Evolutionary conservation across 1,140 invertebrate genomes (phyloP).

Genomic region (Ooceraea biroi): DNA sequence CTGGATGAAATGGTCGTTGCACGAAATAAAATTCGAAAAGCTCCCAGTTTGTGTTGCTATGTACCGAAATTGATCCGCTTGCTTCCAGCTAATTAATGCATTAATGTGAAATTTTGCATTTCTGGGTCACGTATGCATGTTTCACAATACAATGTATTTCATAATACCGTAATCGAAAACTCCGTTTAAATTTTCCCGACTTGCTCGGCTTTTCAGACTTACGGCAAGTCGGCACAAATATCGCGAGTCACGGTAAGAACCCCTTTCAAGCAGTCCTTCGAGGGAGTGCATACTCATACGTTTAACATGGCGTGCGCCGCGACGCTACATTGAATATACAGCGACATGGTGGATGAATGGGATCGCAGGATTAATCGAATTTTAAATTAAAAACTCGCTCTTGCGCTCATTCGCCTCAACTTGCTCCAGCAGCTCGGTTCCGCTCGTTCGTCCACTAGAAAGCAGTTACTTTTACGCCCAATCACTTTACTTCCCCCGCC

Average conservation of each 20-base stretch:
- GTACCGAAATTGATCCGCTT: neutral
- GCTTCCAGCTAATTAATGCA: too few species aligned
- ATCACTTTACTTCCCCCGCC: constrained; percentile 40
- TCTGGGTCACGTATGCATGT: neutral
- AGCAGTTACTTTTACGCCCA: constrained; percentile 34
- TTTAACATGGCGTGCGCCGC: constrained; percentile 20
- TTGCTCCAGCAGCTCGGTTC: constrained; percentile 1
- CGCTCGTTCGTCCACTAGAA: neutral
- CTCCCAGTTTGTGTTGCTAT: neutral
- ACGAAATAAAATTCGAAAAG: constrained; percentile 2
- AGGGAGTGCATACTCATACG: constrained; percentile 34
- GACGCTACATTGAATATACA: constrained; percentile 57
- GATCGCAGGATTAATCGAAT: constrained; percentile 51
- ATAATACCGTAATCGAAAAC: neutral
- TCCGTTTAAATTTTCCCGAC: neutral
- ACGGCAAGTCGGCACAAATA: constrained; percentile 3
- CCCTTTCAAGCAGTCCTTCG: constrained; percentile 4
- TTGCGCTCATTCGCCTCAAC: constrained; percentile 20
- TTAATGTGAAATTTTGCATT: too few species aligned
- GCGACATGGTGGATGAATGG: constrained; percentile 35
- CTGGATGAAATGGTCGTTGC: neutral
- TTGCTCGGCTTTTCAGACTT: constrained; percentile 12
- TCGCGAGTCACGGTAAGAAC: constrained; percentile 40
- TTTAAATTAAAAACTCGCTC: constrained; percentile 52
- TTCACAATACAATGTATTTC: neutral